Evolutionary conservation across 2,888 invertebrate species (phyloP).

Genomic region (Euclidia mi): DNA sequence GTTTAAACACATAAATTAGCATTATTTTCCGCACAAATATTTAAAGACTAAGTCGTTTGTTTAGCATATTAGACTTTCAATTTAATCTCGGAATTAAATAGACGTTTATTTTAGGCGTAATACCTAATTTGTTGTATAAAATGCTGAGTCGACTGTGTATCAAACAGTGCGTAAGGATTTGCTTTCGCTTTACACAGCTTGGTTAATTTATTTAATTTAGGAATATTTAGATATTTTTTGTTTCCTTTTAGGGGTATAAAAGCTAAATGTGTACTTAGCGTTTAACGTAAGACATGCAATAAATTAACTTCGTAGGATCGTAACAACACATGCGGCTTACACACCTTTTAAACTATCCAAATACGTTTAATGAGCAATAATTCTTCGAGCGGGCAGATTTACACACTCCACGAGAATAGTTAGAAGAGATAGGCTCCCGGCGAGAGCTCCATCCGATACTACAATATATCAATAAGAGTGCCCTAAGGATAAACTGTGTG

Average conservation of each 20-base stretch:
- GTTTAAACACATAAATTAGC: slow-evolving; percentile 45
- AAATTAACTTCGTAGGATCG: background rate
- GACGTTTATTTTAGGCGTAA: slow-evolving; percentile 26
- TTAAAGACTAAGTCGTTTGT: slow-evolving; percentile 43
- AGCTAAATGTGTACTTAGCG: background rate
- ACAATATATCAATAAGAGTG: slow-evolving; percentile 78
- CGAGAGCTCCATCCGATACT: slow-evolving; percentile 60
- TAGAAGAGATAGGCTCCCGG: slow-evolving; percentile 65
- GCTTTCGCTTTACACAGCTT: too few relatives aligned
- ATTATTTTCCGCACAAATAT: slow-evolving; percentile 43
- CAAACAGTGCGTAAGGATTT: too few relatives aligned
- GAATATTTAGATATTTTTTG: too few relatives aligned
- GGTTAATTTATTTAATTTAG: background rate
- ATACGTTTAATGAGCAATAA: slow-evolving; percentile 76
- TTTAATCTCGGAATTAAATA: slow-evolving; percentile 39
- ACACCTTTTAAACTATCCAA: slow-evolving; percentile 64
- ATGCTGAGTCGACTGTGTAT: slow-evolving; percentile 9
- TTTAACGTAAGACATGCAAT: background rate
- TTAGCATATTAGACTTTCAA: slow-evolving; percentile 46
- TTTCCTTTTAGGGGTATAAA: too few relatives aligned
- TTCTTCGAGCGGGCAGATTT: slow-evolving; percentile 73
- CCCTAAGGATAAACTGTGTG: slow-evolving; percentile 74
- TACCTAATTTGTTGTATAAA: slow-evolving; percentile 14
- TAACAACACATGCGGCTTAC: slow-evolving; percentile 34
- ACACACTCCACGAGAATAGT: slow-evolving; percentile 71